These are phyloP conservation scores for Morpho helenor DNA, from an alignment of 2,888 invertebrate species.

Conservation along the genomic window DNA sequence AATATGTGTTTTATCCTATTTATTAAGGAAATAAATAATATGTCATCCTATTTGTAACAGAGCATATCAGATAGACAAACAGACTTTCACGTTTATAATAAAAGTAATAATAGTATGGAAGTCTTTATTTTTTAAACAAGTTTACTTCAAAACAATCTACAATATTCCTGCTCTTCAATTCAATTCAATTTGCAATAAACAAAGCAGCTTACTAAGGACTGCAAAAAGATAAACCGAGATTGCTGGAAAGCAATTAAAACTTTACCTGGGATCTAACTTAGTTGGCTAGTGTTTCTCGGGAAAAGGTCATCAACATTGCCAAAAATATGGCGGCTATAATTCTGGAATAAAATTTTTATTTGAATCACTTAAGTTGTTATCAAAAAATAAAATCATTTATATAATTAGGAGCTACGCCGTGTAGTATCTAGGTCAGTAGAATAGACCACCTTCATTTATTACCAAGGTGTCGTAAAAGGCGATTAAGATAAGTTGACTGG, in stretches of 20 bases:
- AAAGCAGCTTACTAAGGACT: conserved; percentile 63
- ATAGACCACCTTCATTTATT: too few relatives aligned
- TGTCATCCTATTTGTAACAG: too few relatives aligned
- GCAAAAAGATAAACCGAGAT: conserved; percentile 75
- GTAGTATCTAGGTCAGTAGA: too few relatives aligned
- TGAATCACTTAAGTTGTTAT: conserved; percentile 8
- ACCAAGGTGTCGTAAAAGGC: too few relatives aligned
- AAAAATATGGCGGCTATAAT: conserved; percentile 62
- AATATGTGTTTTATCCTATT: too few relatives aligned
- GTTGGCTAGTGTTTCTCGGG: conserved; percentile 64
- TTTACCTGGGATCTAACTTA: conserved; percentile 74
- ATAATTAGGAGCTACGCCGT: too few relatives aligned
- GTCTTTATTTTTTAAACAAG: background rate
- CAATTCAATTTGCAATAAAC: conserved; percentile 73
- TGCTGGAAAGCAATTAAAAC: conserved; percentile 75
- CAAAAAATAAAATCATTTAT: too few relatives aligned
- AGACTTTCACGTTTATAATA: too few relatives aligned
- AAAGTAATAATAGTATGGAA: too few relatives aligned
- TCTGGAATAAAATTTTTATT: conserved; percentile 38
- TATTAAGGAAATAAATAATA: too few relatives aligned
- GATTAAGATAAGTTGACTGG: too few relatives aligned
- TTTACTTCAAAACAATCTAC: background rate
- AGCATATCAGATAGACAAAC: too few relatives aligned
- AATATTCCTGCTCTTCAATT: background rate
- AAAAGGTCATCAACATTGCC: conserved; percentile 56